A percentile compares a stretch with the other conserved stretches of the same genome.
phyloP scores from a whole-genome alignment of 2,888 invertebrate species.

The Drosophila kambysellisi region DNA sequence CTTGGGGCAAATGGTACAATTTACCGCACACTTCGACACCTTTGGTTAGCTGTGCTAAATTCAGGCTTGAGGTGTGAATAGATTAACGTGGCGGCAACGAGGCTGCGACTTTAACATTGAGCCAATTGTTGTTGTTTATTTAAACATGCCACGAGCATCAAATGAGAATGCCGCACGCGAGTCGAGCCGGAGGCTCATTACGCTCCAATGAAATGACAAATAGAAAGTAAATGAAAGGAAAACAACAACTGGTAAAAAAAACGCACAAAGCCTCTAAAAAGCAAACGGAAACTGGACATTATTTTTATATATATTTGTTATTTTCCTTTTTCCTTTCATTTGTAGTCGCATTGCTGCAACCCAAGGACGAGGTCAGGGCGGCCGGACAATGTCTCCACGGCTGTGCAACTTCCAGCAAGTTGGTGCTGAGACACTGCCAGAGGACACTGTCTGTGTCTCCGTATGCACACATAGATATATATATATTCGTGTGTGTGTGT shows the following conservation, averaged over 20 bases:
- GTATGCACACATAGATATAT: conserved; percentile 1
- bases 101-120: conserved; percentile 39
- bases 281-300: conserved; percentile 73
- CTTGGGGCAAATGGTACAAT: conserved; percentile 65
- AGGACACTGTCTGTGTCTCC: conserved; percentile 6
- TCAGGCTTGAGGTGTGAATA: conserved; percentile 75
- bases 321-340: conserved; percentile 34
- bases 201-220: conserved; percentile 48
- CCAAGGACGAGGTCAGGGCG: conserved; percentile 48
- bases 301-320: conserved; percentile 54
- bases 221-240: conserved; percentile 25
- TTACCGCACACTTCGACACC: conserved; percentile 73
- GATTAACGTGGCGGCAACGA: conserved; percentile 69
- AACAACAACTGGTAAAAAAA: conserved; percentile 20
- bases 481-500: conserved; percentile 2
- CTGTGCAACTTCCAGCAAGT: conserved; percentile 31
- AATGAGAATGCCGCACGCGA: conserved; percentile 61
- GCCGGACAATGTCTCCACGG: conserved; percentile 42
- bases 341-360: conserved; percentile 31
- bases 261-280: conserved; percentile 38
- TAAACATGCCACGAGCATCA: conserved; percentile 43
- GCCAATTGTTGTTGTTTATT: conserved; percentile 44
- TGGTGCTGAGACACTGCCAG: conserved; percentile 35
- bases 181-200: conserved; percentile 48
- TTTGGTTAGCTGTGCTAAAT: conserved; percentile 14